phyloP scores from a whole-genome alignment of 2,888 invertebrate species.

The Ptychoptera albimana region DNA sequence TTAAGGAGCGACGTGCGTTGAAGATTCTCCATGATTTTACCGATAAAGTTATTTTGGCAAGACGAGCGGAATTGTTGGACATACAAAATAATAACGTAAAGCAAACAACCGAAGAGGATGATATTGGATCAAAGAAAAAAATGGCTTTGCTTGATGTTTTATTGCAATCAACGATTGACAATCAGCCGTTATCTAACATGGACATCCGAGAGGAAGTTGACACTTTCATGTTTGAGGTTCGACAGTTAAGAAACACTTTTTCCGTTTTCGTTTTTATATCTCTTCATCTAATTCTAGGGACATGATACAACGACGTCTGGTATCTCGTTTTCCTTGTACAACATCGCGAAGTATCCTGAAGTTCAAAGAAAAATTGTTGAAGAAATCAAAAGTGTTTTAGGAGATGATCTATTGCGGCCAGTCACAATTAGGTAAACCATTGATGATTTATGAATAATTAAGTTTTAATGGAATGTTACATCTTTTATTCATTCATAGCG shows the following conservation, averaged over 20 bases:
- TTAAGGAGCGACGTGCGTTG: constrained; percentile 33
- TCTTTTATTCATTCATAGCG: constrained; percentile 9
- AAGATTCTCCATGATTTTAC: constrained; percentile 36
- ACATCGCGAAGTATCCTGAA: constrained; percentile 18
- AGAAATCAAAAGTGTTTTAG: constrained; percentile 18
- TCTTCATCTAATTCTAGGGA: constrained; percentile 14
- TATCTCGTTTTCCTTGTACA: constrained; percentile 18
- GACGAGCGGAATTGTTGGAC: constrained; percentile 24
- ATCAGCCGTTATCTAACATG: constrained; percentile 36
- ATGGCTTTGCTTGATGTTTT: constrained; percentile 49
- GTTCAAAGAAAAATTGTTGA: constrained; percentile 19
- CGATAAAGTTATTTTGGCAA: constrained; percentile 36
- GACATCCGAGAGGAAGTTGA: constrained; percentile 51
- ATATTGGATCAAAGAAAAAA: constrained; percentile 37
- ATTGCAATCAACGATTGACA: constrained; percentile 38
- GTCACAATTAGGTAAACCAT: constrained; percentile 7
- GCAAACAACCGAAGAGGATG: constrained; percentile 11
- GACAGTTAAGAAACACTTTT: neutral
- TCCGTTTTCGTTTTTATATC: neutral
- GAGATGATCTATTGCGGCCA: constrained; percentile 13
- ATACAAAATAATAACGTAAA: constrained; percentile 9
- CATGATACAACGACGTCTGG: constrained; percentile 25
- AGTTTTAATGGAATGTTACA: too few relatives aligned
- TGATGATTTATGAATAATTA: too few relatives aligned
- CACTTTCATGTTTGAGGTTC: constrained; percentile 49